Conservation (phyloP, 2,113 vertebrate genomes). For the Chrysochloris asiatica region DNA sequence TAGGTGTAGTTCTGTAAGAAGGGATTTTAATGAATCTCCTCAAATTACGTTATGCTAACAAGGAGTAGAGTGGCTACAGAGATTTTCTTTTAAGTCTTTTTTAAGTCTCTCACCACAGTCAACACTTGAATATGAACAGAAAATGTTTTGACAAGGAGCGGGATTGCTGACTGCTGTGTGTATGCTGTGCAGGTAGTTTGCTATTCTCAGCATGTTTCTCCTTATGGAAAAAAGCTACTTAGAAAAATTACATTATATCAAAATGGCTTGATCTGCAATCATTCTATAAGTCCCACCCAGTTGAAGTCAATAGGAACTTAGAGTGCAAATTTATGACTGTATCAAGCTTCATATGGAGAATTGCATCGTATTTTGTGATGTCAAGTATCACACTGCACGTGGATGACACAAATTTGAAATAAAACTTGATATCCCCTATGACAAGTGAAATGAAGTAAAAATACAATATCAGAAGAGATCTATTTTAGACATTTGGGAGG, state of each 20-base stretch:
- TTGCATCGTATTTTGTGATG: slow-evolving; percentile 60
- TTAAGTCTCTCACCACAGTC: slow-evolving; percentile 42
- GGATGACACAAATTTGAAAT: slow-evolving; percentile 56
- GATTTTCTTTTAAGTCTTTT: slow-evolving; percentile 50
- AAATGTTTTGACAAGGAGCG: slow-evolving; percentile 66
- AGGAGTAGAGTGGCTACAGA: slow-evolving; percentile 23
- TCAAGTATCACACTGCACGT: slow-evolving; percentile 57
- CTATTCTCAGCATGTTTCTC: slow-evolving; percentile 72
- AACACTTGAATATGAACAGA: not conserved
- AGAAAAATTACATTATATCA: slow-evolving; percentile 71
- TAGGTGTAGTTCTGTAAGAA: not conserved
- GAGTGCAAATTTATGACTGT: slow-evolving; percentile 69
- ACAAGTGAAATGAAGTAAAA: slow-evolving; percentile 54
- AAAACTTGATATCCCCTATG: slow-evolving; percentile 24
- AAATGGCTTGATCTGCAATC: slow-evolving; percentile 61
- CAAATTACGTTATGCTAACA: slow-evolving; percentile 34
- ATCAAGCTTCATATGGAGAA: slow-evolving; percentile 10
- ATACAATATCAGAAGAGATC: not conserved
- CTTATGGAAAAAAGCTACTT: slow-evolving; percentile 67
- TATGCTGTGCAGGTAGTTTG: slow-evolving; percentile 56
- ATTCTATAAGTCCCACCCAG: slow-evolving; percentile 49
- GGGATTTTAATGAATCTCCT: slow-evolving; percentile 18
- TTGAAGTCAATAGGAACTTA: slow-evolving; percentile 63
- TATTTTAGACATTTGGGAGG: slow-evolving; percentile 17
- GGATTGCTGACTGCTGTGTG: slow-evolving; percentile 44